A percentile compares a stretch with the other conserved stretches of the same genome.
phyloP scores from a whole-genome alignment of 2,113 vertebrate genomes.

The Thunnus maccoyii region DNA sequence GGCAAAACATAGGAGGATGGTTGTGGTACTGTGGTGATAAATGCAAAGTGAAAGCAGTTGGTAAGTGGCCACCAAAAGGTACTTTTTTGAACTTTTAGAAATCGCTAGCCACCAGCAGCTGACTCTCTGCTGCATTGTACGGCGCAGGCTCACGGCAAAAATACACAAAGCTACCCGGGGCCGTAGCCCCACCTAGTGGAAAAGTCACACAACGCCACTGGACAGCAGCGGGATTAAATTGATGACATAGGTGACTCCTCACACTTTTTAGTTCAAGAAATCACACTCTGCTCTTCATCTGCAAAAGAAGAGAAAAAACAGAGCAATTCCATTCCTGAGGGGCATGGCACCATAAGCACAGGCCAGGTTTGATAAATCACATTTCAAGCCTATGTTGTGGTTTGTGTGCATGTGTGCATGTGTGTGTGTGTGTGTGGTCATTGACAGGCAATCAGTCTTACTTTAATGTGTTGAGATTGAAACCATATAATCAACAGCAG shows the following conservation, averaged over 20 bases:
- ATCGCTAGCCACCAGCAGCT: too few relatives aligned
- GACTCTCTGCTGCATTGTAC: too few relatives aligned
- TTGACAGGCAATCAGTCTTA: slow-evolving; percentile 14
- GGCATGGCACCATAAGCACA: not conserved
- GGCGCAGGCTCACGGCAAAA: too few relatives aligned
- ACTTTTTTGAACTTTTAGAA: too few relatives aligned
- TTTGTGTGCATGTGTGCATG: slow-evolving; percentile 20
- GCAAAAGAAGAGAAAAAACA: not conserved
- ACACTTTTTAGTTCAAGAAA: slow-evolving; percentile 27
- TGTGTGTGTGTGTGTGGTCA: slow-evolving; percentile 1
- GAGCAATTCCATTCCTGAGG: slow-evolving; percentile 16
- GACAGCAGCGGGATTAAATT: slow-evolving; percentile 28
- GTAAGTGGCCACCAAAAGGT: too few relatives aligned
- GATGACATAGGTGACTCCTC: slow-evolving; percentile 48
- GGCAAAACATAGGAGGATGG: too few relatives aligned
- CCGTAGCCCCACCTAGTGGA: too few relatives aligned
- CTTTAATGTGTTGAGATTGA: slow-evolving; percentile 18
- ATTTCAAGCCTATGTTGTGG: slow-evolving; percentile 5
- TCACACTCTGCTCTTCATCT: slow-evolving; percentile 39
- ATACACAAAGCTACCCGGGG: too few relatives aligned
- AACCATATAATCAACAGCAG: not conserved
- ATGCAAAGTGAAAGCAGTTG: too few relatives aligned
- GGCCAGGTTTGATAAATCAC: slow-evolving; percentile 42
- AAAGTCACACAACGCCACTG: too few relatives aligned
- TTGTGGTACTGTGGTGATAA: too few relatives aligned